Conservation (phyloP, 2,113 vertebrate species). For the Scopus umbretta region DNA sequence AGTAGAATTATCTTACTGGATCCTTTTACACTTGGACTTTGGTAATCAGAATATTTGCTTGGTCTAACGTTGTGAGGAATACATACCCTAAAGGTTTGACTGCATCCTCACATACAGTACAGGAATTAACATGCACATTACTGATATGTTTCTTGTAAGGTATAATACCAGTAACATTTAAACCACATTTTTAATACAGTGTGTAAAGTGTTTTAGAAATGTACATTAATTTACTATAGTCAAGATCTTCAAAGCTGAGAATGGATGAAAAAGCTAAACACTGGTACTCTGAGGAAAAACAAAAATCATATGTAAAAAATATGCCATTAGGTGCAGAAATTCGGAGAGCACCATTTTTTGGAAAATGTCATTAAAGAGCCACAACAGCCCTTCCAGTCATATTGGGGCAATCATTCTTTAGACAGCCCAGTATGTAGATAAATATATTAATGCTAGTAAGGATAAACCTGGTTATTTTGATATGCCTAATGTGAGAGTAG, state of each 20-base stretch:
- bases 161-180: neutral
- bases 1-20: neutral
- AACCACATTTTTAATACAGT: neutral
- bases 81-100: neutral
- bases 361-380: neutral
- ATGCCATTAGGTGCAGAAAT: neutral
- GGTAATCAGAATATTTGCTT: neutral
- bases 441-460: neutral
- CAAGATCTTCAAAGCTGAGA: neutral
- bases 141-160: neutral
- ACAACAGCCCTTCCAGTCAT: neutral
- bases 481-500: neutral
- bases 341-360: neutral
- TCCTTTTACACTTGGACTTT: neutral
- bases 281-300: neutral
- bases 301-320: neutral
- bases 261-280: neutral
- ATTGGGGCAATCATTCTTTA: neutral
- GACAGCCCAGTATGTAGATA: neutral
- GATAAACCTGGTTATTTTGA: neutral
- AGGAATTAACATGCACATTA: neutral
- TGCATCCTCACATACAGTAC: neutral
- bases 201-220: neutral
- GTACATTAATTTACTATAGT: neutral
- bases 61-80: neutral